Conservation (phyloP, 2,113 vertebrate genomes). For the Chelonoidis abingdonii region DNA sequence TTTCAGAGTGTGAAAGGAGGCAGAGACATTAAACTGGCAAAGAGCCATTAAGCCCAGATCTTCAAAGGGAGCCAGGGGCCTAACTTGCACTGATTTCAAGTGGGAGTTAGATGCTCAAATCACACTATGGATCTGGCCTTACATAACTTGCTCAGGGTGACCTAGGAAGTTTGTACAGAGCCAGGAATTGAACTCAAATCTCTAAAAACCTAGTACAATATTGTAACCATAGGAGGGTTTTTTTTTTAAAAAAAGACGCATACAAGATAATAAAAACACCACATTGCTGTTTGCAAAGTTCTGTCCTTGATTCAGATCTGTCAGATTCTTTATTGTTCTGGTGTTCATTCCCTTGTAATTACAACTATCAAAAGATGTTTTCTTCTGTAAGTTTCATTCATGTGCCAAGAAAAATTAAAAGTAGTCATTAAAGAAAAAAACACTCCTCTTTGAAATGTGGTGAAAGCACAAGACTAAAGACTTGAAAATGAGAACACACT, state of each 20-base stretch:
- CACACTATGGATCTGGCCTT: neutral
- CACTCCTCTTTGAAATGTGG: neutral
- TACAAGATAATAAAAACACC: neutral
- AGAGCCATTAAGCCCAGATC: neutral
- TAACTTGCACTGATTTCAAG: neutral
- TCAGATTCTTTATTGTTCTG: neutral
- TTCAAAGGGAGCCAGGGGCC: neutral
- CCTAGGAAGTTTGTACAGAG: neutral
- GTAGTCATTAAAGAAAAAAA: constrained; percentile 1
- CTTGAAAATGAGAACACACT: neutral
- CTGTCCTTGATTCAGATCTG: neutral
- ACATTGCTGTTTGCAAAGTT: neutral
- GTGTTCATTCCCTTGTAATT: constrained; percentile 14
- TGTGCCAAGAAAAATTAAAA: constrained; percentile 36
- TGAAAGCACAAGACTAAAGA: neutral
- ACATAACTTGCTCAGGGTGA: fast-evolving
- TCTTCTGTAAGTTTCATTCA: constrained; percentile 9
- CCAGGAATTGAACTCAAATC: neutral
- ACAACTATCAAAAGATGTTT: constrained; percentile 60
- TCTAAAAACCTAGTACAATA: neutral
- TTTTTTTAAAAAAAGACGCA: neutral
- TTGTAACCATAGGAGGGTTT: fast-evolving
- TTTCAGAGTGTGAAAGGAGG: fast-evolving
- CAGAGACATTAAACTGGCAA: neutral
- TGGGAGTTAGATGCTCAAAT: neutral